Percentiles rank a stretch among this genome's conserved stretches.
Conservation (phyloP, 2,113 vertebrate genomes). For the Pterocles orientalis region DNA sequence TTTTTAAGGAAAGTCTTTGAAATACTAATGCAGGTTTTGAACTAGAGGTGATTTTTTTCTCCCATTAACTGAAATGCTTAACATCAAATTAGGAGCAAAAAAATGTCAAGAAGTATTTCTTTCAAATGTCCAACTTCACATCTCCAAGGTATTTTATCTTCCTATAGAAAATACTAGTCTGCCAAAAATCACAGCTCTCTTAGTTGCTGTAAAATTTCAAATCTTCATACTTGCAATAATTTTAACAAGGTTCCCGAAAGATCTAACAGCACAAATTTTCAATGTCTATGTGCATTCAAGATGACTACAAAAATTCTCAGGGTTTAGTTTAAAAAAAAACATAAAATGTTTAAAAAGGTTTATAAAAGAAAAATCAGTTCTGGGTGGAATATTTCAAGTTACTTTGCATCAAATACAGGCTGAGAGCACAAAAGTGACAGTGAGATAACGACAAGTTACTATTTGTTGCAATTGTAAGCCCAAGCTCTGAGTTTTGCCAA, state of each 20-base stretch:
- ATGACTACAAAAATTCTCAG: neutral
- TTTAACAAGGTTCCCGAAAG: neutral
- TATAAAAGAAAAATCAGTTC: neutral
- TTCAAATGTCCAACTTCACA: neutral
- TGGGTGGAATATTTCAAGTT: neutral
- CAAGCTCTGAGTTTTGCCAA: neutral
- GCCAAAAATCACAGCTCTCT: neutral
- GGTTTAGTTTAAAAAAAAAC: neutral
- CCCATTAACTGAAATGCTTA: neutral
- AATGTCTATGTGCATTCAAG: neutral
- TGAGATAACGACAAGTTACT: neutral
- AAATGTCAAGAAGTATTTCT: neutral
- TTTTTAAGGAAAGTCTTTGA: neutral
- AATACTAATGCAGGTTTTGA: neutral
- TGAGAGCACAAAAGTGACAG: neutral
- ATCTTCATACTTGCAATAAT: neutral
- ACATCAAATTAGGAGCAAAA: neutral
- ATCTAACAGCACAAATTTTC: neutral
- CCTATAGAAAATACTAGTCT: neutral
- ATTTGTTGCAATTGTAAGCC: neutral
- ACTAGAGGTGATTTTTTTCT: neutral
- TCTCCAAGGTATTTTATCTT: too few relatives aligned
- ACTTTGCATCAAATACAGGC: neutral
- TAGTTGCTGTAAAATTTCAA: neutral
- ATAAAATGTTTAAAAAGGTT: neutral